These are phyloP conservation scores for Siderastrea siderea DNA, from an alignment of 92 coral and sea anemone genomes.

Conservation along the genomic window DNA sequence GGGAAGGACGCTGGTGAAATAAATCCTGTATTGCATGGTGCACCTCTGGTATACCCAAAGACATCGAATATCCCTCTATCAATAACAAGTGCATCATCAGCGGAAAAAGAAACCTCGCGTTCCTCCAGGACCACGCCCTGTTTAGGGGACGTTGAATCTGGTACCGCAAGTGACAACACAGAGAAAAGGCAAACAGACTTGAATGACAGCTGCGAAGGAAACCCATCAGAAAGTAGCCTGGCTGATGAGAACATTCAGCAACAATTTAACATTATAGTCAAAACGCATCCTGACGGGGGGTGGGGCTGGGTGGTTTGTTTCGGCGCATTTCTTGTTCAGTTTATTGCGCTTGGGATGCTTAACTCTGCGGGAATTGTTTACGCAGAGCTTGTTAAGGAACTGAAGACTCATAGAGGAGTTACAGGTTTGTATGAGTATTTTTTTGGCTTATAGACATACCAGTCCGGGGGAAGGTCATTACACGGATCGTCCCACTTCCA, in stretches of 20 bases:
- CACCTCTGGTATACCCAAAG: slow-evolving; percentile 17
- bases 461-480: no score
- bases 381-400: slow-evolving; percentile 84
- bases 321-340: slow-evolving; percentile 91
- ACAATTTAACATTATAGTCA: slow-evolving; percentile 40
- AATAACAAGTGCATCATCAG: not conserved
- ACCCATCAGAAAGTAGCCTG: slow-evolving; percentile 13
- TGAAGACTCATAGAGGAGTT: slow-evolving; percentile 79
- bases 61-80: not conserved
- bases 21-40: not conserved
- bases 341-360: slow-evolving; percentile 86
- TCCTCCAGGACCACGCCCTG: not conserved
- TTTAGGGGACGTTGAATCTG: not conserved
- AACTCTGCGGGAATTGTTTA: slow-evolving; percentile 90
- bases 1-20: not conserved
- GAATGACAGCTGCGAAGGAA: slow-evolving; percentile 38
- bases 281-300: slow-evolving; percentile 85
- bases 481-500: no score
- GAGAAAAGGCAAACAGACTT: not conserved
- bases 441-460: not conserved
- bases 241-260: slow-evolving; percentile 4
- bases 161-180: not conserved
- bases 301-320: slow-evolving; percentile 96
- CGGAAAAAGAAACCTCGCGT: not conserved
- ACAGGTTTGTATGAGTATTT: slow-evolving; percentile 68